These are phyloP conservation scores for Temnothorax nylanderi DNA, from an alignment of 1,140 invertebrate genomes.

Conservation along the genomic window DNA sequence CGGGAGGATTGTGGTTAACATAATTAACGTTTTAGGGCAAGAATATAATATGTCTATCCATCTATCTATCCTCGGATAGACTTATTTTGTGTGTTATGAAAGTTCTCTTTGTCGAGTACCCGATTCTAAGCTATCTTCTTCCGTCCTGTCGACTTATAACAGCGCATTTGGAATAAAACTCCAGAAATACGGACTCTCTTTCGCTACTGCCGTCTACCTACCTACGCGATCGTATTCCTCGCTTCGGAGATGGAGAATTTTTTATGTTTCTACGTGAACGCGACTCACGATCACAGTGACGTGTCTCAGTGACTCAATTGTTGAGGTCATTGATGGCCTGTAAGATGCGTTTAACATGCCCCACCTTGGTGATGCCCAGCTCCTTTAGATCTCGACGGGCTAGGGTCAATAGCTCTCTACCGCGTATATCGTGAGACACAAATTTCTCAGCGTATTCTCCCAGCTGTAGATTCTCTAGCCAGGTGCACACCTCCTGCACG, in stretches of 20 bases:
- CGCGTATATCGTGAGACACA: slow-evolving; percentile 95
- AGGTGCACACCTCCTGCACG: slow-evolving; percentile 91
- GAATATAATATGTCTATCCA: slow-evolving; percentile 12
- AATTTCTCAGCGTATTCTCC: slow-evolving; percentile 95
- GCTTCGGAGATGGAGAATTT: background rate
- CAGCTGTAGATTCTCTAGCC: slow-evolving; percentile 95
- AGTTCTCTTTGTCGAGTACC: slow-evolving; percentile 4
- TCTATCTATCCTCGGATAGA: background rate
- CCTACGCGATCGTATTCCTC: background rate
- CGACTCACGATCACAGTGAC: too few relatives aligned
- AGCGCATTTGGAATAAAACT: slow-evolving; percentile 7
- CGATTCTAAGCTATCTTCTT: background rate
- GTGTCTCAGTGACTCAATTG: slow-evolving; percentile 72
- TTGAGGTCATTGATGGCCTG: slow-evolving; percentile 95
- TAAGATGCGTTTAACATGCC: slow-evolving; percentile 97
- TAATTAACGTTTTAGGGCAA: slow-evolving; percentile 13
- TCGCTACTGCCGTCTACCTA: background rate
- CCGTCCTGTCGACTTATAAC: background rate
- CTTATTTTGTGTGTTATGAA: background rate
- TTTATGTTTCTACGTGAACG: background rate
- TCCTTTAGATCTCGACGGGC: slow-evolving; percentile 95
- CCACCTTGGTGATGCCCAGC: slow-evolving; percentile 96
- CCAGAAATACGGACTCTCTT: background rate
- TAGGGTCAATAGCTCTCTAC: slow-evolving; percentile 94
- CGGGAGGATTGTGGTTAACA: background rate